Conservation (phyloP, 2,797 vertebrate species). For the Onychomys leucogaster region DNA sequence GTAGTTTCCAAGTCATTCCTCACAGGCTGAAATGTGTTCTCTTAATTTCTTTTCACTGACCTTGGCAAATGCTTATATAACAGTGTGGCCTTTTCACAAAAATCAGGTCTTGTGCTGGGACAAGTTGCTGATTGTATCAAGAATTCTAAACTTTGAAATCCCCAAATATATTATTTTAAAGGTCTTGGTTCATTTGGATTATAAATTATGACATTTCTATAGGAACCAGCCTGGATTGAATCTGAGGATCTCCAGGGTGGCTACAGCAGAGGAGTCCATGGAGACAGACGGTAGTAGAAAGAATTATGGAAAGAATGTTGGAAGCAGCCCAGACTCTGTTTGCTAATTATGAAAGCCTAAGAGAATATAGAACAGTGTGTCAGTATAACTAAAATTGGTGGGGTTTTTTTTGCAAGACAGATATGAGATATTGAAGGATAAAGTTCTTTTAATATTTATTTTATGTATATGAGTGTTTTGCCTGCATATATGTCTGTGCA, state of each 20-base stretch:
- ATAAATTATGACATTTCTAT: constrained; percentile 56
- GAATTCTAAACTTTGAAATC: constrained; percentile 62
- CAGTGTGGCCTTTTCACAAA: constrained; percentile 73
- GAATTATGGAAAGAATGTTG: constrained; percentile 60
- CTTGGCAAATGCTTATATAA: constrained; percentile 71
- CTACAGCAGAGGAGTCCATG: not conserved
- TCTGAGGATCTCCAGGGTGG: not conserved
- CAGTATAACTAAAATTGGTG: not conserved
- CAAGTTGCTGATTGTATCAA: constrained; percentile 56
- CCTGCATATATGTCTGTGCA: not conserved
- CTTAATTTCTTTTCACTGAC: constrained; percentile 55
- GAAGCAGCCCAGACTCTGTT: not conserved
- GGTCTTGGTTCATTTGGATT: constrained; percentile 59
- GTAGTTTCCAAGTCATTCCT: not conserved
- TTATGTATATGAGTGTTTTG: not conserved
- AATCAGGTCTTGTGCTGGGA: constrained; percentile 67
- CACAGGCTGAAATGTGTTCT: constrained; percentile 37
- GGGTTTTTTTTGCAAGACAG: not conserved
- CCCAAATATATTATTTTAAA: constrained; percentile 66
- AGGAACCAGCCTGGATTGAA: constrained; percentile 35
- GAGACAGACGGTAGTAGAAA: constrained; percentile 2
- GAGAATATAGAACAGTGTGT: constrained; percentile 33
- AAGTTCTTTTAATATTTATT: not conserved
- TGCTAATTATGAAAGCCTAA: constrained; percentile 5
- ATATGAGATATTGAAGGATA: constrained; percentile 28